phyloP scores from a whole-genome alignment of 2,888 invertebrate genomes.

The Gortyna flavago region DNA sequence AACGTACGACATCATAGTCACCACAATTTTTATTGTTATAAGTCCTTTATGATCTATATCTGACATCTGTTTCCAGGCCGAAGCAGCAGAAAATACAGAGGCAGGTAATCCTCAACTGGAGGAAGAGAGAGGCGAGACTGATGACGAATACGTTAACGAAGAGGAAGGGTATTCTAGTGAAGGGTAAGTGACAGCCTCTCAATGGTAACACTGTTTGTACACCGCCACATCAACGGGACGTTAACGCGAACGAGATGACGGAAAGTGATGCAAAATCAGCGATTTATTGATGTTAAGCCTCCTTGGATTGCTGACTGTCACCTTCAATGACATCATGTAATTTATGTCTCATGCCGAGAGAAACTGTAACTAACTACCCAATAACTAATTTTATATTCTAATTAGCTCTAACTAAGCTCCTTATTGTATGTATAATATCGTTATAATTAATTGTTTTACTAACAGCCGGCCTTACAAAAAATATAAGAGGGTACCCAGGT shows the following conservation, averaged over 20 bases:
- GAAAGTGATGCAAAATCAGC: too few relatives aligned
- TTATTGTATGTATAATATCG: constrained; percentile 22
- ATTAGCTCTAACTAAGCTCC: too few relatives aligned
- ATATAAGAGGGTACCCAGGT: constrained; percentile 86
- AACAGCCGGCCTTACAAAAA: constrained; percentile 84
- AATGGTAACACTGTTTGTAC: neutral
- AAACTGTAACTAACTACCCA: neutral
- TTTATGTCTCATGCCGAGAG: neutral
- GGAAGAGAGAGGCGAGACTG: constrained; percentile 90
- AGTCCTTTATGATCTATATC: neutral
- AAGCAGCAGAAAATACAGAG: constrained; percentile 84
- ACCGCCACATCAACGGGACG: neutral
- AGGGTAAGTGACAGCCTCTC: constrained; percentile 81
- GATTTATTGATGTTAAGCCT: neutral
- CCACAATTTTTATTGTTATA: too few relatives aligned
- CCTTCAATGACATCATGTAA: neutral
- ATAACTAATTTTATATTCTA: neutral
- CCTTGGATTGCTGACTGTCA: neutral
- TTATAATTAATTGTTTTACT: constrained; percentile 41
- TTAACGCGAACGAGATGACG: neutral
- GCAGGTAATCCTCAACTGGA: constrained; percentile 86
- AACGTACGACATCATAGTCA: too few relatives aligned
- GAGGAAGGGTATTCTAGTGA: constrained; percentile 92
- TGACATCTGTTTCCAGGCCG: constrained; percentile 3
- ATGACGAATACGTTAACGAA: constrained; percentile 92